Conservation (phyloP, 2,888 invertebrate genomes). For the Watsonalla binaria region DNA sequence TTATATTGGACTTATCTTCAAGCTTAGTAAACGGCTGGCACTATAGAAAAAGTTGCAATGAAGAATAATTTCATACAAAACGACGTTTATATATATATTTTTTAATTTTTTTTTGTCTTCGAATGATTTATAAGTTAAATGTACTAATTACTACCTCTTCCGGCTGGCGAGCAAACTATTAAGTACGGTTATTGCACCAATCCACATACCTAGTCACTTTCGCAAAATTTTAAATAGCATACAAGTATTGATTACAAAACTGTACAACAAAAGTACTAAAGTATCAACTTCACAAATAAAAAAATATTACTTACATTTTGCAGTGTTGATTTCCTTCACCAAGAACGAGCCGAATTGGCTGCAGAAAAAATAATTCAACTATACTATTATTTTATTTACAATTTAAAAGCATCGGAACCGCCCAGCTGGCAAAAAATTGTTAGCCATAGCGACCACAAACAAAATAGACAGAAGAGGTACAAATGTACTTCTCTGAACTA, state of each 20-base stretch:
- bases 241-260: constrained; percentile 44
- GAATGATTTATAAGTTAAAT: not conserved
- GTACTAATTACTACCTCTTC: constrained; percentile 8
- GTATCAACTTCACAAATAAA: not conserved
- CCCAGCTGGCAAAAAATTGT: constrained; percentile 65
- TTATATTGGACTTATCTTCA: too few relatives aligned
- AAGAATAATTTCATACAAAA: too few relatives aligned
- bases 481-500: not conserved
- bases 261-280: constrained; percentile 2
- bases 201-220: constrained; percentile 33
- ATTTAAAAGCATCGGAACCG: constrained; percentile 43
- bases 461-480: too few relatives aligned
- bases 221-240: constrained; percentile 30
- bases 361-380: not conserved
- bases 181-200: constrained; percentile 31
- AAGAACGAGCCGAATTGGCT: not conserved
- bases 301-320: constrained; percentile 22
- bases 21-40: too few relatives aligned
- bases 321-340: not conserved
- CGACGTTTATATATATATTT: too few relatives aligned
- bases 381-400: not conserved
- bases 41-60: too few relatives aligned
- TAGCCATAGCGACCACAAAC: constrained; percentile 18
- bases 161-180: constrained; percentile 8
- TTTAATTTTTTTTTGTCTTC: not conserved